Evolutionary conservation across 2,797 vertebrate genomes (phyloP), one percentile per base, ranked within the genome.

Genomic region (Hafferia zeledoni): DNA sequence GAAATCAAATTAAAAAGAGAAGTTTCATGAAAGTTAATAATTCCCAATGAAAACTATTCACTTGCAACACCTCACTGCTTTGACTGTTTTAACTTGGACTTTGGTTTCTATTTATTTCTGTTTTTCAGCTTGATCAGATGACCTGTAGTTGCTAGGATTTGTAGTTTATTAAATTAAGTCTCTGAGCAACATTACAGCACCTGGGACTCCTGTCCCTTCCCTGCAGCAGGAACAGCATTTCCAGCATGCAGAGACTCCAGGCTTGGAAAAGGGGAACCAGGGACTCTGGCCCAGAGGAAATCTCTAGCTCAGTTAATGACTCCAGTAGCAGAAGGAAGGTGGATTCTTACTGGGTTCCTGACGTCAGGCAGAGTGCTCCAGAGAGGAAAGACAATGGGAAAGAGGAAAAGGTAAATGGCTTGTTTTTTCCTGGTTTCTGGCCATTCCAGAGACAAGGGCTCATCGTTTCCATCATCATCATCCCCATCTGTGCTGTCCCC

Each of bases 321-420:
- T 50, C 23, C 49, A 50, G 59, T 31, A 74, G 35, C 30, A 44
- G 43, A 64, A 86, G 63, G 50, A 69, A 41, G 75, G 59, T 2
- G 30, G 44, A 78, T 76, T 84, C 98, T 98, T 96, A 99, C 99
- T 70, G 97, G 98, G 93, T 98, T 99, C 78, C 99, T 98, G 74
- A 99, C 99, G 0, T 99, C 99, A 3, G 99, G 99, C 46, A 99
- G 90, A 0, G 99, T 99, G 93, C 99, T 98, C 99, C 99, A 99
- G 93, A 99, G 97, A 46, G 99, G 99, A 90, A 99, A 97, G 67
- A 99, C 98, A 5, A 99, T 99, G 80, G 99, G 99, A 86, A 99
- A 97, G 72, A 99, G 98, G 91, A 99, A 97, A 72, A 99, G 98
- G 97, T 98, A 99, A 60, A 99, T 98, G 78, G 98, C 98, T 97